Evolutionary conservation across 2,113 vertebrate species (phyloP).

Genomic region (human (Homo sapiens)): DNA sequence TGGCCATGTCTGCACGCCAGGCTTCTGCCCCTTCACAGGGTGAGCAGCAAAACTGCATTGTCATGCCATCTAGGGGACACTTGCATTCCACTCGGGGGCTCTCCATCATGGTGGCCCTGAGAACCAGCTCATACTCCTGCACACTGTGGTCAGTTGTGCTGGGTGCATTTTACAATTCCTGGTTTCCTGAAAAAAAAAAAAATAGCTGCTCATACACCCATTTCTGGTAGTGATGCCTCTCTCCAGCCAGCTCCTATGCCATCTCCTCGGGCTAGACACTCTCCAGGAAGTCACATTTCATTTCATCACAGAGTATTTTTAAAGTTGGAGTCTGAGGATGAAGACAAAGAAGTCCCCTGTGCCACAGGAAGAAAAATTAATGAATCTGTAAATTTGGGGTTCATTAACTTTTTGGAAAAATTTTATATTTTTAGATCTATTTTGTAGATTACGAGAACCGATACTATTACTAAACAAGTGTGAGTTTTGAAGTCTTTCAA

Average conservation of each 20-base stretch:
- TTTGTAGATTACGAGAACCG: background rate
- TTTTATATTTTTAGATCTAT: background rate
- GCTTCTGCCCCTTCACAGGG: background rate
- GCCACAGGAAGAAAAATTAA: background rate
- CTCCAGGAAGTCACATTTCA: constrained; percentile 18
- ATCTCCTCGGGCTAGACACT: background rate
- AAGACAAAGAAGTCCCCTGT: background rate
- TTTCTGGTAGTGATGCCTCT: background rate
- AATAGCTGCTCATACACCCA: background rate
- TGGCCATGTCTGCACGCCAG: background rate
- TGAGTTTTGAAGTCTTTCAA: constrained; percentile 14
- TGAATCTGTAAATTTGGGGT: constrained; percentile 9
- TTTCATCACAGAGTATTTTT: constrained; percentile 31
- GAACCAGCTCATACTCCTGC: background rate
- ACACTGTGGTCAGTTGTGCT: background rate
- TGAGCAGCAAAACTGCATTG: background rate
- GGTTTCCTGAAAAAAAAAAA: background rate
- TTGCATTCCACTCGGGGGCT: background rate
- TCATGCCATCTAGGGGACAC: background rate
- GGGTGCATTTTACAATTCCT: background rate
- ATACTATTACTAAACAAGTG: background rate
- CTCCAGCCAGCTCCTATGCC: background rate
- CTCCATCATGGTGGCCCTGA: background rate
- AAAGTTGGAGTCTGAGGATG: background rate
- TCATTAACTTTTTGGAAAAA: background rate